These are phyloP conservation scores for Oreochromis mossambicus DNA, from an alignment of 2,797 vertebrate species.

Conservation along the genomic window DNA sequence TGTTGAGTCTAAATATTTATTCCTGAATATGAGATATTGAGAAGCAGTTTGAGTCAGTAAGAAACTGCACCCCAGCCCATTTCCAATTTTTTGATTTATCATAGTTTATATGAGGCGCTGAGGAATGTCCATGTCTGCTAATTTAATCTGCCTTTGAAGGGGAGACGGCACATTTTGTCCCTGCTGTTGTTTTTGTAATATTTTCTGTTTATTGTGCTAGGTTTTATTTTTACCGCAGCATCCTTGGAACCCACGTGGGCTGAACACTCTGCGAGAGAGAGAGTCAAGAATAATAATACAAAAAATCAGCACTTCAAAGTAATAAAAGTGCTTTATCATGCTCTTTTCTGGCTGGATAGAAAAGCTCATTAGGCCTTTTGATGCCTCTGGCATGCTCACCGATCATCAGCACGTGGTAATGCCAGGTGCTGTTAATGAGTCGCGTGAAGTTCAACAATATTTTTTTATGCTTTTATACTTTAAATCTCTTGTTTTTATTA, in stretches of 20 bases:
- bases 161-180: not conserved
- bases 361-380: not conserved
- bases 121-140: not conserved
- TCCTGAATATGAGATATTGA: not conserved
- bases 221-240: not conserved
- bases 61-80: not conserved
- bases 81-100: not conserved
- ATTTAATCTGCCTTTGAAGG: not conserved
- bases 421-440: constrained; percentile 20
- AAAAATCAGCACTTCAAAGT: not conserved
- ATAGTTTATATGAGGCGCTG: not conserved
- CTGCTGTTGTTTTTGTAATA: not conserved
- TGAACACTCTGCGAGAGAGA: not conserved
- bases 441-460: not conserved
- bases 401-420: constrained; percentile 2
- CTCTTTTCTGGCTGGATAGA: not conserved
- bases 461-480: not conserved
- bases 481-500: not conserved
- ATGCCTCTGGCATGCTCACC: not conserved
- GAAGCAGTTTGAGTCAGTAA: not conserved
- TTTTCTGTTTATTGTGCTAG: not conserved
- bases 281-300: not conserved
- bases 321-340: not conserved
- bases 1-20: not conserved
- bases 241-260: not conserved